These are phyloP conservation scores for Tokudaia muenninki DNA, from an alignment of 2,797 vertebrate genomes.

Conservation along the genomic window DNA sequence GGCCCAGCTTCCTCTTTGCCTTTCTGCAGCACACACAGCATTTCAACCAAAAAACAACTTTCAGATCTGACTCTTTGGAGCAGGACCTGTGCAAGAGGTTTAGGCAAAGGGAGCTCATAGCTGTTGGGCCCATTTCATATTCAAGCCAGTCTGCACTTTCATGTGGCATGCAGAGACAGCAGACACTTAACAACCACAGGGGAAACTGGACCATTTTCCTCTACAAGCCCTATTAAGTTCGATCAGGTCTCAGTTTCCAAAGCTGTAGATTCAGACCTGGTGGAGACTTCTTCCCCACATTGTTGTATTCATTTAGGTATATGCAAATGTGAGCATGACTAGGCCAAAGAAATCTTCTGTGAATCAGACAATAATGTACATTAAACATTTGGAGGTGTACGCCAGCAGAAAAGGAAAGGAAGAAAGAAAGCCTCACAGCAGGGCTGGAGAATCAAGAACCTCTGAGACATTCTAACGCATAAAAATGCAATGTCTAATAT, in stretches of 20 bases:
- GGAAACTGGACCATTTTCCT: not conserved
- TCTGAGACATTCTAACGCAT: not conserved
- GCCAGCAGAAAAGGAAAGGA: accelerated
- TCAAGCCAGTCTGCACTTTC: too few relatives aligned
- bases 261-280: not conserved
- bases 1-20: slow-evolving; percentile 19
- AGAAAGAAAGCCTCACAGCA: accelerated
- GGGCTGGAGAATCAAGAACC: too few relatives aligned
- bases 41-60: not conserved
- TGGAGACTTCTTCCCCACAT: not conserved
- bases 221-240: not conserved
- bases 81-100: not conserved
- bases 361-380: not conserved
- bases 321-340: too few relatives aligned
- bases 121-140: accelerated
- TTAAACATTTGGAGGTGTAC: not conserved
- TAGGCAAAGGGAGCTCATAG: not conserved
- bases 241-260: not conserved
- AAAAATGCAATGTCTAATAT: too few relatives aligned
- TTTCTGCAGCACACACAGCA: not conserved
- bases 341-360: not conserved
- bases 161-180: too few relatives aligned
- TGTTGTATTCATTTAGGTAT: not conserved
- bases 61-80: not conserved
- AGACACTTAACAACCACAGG: too few relatives aligned